Percentiles rank a stretch among this genome's conserved stretches.
These are phyloP conservation scores for Mastigias papua DNA, from an alignment of 30 jellyfish, hydroid and myxozoan genomes.

Conservation along the genomic window DNA sequence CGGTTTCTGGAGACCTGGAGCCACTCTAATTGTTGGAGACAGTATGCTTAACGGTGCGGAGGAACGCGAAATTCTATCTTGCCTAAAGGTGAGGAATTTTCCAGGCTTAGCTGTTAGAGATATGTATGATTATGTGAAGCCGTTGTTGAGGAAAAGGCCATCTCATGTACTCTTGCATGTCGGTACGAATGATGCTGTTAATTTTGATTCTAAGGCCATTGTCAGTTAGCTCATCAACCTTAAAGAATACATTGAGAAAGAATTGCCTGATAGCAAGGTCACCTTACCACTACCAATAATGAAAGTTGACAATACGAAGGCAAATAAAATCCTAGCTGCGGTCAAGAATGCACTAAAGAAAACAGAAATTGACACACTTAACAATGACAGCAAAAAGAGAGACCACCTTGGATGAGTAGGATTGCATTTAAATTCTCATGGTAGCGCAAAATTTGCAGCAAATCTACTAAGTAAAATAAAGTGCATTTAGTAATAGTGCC, in stretches of 20 bases:
- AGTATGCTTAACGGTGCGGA: background rate
- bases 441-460: slow-evolving; percentile 1
- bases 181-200: slow-evolving; percentile 29
- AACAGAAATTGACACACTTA: slow-evolving; percentile 5
- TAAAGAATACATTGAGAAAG: slow-evolving; percentile 10
- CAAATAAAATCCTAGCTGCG: slow-evolving; percentile 28
- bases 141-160: slow-evolving; percentile 27
- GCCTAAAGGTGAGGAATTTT: no score
- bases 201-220: slow-evolving; percentile 7
- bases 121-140: slow-evolving; percentile 9
- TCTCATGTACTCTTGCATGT: slow-evolving; percentile 29
- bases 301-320: slow-evolving; percentile 31
- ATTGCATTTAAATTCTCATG: slow-evolving; percentile 16
- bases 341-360: slow-evolving; percentile 25
- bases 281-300: slow-evolving; percentile 11
- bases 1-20: background rate
- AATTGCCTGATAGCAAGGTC: slow-evolving; percentile 31
- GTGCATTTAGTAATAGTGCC: slow-evolving; percentile 30
- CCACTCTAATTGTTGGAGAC: background rate
- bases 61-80: background rate
- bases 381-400: slow-evolving; percentile 16
- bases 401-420: slow-evolving; percentile 41
- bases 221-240: background rate
- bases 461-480: background rate
- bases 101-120: slow-evolving; percentile 19